These are phyloP conservation scores for Pholis gunnellus DNA, from an alignment of 2,113 vertebrate genomes.

Conservation along the genomic window DNA sequence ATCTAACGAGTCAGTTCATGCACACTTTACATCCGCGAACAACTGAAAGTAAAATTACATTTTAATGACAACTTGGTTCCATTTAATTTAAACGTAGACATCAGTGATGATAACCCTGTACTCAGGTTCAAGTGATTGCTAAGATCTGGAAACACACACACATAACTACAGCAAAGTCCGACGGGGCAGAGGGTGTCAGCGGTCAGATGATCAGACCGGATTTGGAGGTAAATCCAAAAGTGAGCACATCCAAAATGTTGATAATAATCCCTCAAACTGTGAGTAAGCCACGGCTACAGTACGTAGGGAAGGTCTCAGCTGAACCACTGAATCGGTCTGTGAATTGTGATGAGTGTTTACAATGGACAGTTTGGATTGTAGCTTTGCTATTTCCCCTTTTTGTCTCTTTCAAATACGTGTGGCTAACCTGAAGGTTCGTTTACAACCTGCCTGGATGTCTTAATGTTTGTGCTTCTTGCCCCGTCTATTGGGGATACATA, in stretches of 20 bases:
- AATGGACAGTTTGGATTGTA: not conserved
- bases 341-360: not conserved
- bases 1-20: slow-evolving; percentile 7
- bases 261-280: too few relatives aligned
- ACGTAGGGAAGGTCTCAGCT: not conserved
- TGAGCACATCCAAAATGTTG: too few relatives aligned
- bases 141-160: not conserved
- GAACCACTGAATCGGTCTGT: not conserved
- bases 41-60: not conserved
- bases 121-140: not conserved
- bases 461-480: not conserved
- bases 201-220: not conserved
- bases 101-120: not conserved
- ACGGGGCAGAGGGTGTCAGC: not conserved
- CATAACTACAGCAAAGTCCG: not conserved
- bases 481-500: not conserved
- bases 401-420: not conserved
- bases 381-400: not conserved
- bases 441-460: not conserved
- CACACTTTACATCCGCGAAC: not conserved
- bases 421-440: not conserved
- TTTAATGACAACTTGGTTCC: not conserved
- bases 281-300: not conserved
- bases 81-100: too few relatives aligned
- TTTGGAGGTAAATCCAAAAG: not conserved